Percentiles rank a stretch among this genome's conserved stretches.
Conservation (phyloP, 2,113 vertebrate species). For the cat (Felis catus) region DNA sequence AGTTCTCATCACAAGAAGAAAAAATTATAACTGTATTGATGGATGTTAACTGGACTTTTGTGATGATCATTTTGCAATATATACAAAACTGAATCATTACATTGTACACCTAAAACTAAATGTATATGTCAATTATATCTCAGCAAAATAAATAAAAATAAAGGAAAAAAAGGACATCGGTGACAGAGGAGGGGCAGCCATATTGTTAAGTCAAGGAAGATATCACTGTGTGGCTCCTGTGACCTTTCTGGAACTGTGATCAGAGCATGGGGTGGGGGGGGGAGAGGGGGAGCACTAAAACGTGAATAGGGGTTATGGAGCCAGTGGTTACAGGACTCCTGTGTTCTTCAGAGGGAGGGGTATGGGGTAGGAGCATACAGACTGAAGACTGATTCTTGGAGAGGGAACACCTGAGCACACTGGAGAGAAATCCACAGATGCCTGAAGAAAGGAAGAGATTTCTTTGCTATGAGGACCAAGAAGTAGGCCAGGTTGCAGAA, state of each 20-base stretch:
- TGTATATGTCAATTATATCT: not conserved
- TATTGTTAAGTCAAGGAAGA: not conserved
- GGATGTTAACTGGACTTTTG: not conserved
- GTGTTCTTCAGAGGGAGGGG: not conserved
- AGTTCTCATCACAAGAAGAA: not conserved
- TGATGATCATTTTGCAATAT: not conserved
- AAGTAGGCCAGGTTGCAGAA: not conserved
- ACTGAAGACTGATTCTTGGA: not conserved
- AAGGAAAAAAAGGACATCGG: not conserved
- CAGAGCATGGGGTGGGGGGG: not conserved
- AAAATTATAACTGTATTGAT: not conserved
- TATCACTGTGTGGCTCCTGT: not conserved
- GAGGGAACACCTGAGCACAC: not conserved
- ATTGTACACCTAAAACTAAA: not conserved
- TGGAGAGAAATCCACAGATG: not conserved
- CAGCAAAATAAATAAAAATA: not conserved
- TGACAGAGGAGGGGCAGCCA: not conserved
- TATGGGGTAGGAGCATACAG: accelerated
- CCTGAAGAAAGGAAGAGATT: not conserved
- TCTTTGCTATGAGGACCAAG: not conserved
- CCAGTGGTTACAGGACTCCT: accelerated
- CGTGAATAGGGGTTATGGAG: accelerated
- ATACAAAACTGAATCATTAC: not conserved
- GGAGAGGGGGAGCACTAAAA: not conserved
- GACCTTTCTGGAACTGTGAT: not conserved